phyloP scores from a whole-genome alignment of 2,888 invertebrate genomes.

The Reticulitermes lucifugus region DNA sequence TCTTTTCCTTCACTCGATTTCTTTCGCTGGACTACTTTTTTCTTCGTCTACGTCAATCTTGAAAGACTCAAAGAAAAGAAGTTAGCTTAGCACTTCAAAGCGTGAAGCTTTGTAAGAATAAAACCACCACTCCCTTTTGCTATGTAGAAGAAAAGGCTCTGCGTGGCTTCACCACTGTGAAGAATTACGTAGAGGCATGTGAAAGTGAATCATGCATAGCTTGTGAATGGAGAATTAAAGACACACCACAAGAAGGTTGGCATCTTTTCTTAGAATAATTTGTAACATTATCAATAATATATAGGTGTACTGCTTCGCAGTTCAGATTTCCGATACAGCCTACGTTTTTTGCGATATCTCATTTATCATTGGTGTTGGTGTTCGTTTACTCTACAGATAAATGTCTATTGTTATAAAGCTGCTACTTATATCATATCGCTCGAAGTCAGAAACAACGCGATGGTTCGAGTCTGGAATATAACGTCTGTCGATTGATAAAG shows the following conservation, averaged over 20 bases:
- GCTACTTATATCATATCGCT: too few relatives aligned
- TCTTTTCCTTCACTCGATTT: constrained; percentile 13
- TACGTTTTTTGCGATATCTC: too few relatives aligned
- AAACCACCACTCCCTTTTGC: background rate
- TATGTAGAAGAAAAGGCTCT: background rate
- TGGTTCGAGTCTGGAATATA: too few relatives aligned
- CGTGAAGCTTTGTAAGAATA: constrained; percentile 4
- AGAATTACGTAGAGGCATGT: background rate
- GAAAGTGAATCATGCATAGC: background rate
- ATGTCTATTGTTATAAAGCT: too few relatives aligned
- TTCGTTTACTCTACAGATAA: too few relatives aligned
- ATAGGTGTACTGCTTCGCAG: too few relatives aligned
- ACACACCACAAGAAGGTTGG: background rate
- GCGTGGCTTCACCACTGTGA: background rate
- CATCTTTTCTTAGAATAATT: background rate
- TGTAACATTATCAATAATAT: background rate
- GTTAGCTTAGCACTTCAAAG: constrained; percentile 29
- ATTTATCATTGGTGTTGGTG: too few relatives aligned
- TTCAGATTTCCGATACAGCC: too few relatives aligned
- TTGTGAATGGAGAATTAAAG: constrained; percentile 12
- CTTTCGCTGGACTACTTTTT: constrained; percentile 5
- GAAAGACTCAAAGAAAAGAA: constrained; percentile 23
- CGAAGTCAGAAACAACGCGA: too few relatives aligned
- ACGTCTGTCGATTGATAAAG: too few relatives aligned
- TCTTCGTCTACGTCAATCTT: constrained; percentile 9